Evolutionary conservation across 2,797 vertebrate genomes (phyloP).

Genomic region (Hippopotamyrus pictus): DNA sequence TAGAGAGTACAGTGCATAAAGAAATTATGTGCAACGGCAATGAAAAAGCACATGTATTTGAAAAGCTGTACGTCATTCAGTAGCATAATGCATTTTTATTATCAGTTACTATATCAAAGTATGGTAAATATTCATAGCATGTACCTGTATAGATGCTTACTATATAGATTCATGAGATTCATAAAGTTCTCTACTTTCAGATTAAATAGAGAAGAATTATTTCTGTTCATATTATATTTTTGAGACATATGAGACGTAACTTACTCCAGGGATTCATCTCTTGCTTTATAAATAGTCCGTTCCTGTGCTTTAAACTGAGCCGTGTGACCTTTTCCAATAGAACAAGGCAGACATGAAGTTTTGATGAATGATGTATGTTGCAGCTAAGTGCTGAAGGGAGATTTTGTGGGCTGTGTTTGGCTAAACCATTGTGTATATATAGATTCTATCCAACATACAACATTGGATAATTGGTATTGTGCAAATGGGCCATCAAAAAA

Average conservation of each 20-base stretch:
- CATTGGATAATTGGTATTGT: not conserved
- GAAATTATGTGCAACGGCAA: not conserved
- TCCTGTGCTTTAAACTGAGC: constrained; percentile 1
- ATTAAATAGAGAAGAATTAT: not conserved
- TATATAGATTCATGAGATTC: not conserved
- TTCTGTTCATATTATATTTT: constrained; percentile 10
- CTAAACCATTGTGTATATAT: not conserved
- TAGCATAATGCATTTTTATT: not conserved
- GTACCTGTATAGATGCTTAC: not conserved
- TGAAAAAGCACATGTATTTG: not conserved
- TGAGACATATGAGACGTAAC: not conserved
- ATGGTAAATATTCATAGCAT: not conserved
- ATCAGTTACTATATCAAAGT: not conserved
- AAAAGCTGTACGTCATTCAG: not conserved
- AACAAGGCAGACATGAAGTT: not conserved
- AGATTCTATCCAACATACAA: not conserved
- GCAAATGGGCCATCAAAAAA: not conserved
- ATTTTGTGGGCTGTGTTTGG: not conserved
- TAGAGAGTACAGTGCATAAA: not conserved
- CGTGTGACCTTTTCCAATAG: constrained; percentile 6
- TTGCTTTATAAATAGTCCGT: not conserved
- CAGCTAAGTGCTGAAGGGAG: not conserved
- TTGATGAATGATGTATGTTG: constrained; percentile 13
- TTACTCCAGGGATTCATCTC: not conserved
- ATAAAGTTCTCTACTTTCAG: not conserved